Evolutionary conservation across 2,888 invertebrate species (phyloP), one percentile per base, ranked within the genome.

Genomic region (Halocaridina rubra): DNA sequence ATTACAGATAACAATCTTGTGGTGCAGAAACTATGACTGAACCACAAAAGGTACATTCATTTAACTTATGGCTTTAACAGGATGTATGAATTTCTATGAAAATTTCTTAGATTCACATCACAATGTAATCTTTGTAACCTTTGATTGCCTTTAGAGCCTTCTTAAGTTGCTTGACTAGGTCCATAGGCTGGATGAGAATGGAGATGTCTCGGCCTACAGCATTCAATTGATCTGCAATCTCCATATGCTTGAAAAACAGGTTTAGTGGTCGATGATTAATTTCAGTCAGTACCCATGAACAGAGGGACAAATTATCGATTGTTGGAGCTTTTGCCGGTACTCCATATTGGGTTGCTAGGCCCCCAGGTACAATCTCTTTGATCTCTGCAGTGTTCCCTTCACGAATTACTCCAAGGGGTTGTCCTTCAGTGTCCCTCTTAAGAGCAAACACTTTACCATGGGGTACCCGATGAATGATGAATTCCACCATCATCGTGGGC

Each of bases 171-270:
- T 94, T 94, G 84, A 97, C 94, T 89, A 97, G 93, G 90, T 96
- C 95, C 39, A 94, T 93, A 0, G 97, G 97, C 90, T 97, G 97
- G 30, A 97, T 94, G 67, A 97, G 93, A 74, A 97, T 93, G 0
- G 96, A 96, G 81, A 97, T 96, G 90, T 97, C 97, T 39, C 94
- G 93, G 0, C 97, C 97, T 71, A 96, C 94, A 10, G 95, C 94
- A 89, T 95, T 94, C 19, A 97, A 92, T 4, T 96, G 93, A 90
- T 95, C 95, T 90, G 95, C 94, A 81, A 96, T 95, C 91, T 96
- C 94, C 81, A 92, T 94, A 79, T 88, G 84, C 87, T 95, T 95
- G 90, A 93, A 93, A 89, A 95, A 92, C 57, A 96, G 91, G 88
- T 95, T 95, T 74, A 97, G 91, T 0, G 97, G 95, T 78, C 97